These are phyloP conservation scores for Varanus salvator DNA, from an alignment of 2,113 vertebrate genomes.

Conservation along the genomic window DNA sequence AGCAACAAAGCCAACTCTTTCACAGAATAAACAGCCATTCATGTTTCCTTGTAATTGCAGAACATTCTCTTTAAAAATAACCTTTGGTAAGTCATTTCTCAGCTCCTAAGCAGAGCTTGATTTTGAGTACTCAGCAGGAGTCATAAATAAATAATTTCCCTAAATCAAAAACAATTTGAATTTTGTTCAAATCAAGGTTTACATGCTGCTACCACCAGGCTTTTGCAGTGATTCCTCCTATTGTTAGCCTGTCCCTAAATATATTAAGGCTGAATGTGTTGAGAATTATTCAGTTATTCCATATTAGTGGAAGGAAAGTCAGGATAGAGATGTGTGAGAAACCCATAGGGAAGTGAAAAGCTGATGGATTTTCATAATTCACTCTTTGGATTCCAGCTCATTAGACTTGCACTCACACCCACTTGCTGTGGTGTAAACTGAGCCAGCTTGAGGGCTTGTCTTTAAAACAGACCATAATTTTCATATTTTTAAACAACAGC, in stretches of 20 bases:
- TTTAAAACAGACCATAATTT: too few species aligned
- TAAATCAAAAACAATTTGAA: background rate
- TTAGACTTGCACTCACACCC: too few species aligned
- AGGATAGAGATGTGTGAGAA: too few species aligned
- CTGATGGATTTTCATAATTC: too few species aligned
- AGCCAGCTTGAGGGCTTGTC: too few species aligned
- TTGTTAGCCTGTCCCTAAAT: background rate
- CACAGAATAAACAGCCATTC: background rate
- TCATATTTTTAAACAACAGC: too few species aligned
- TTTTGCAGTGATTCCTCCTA: background rate
- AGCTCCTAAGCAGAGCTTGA: background rate
- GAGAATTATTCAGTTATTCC: background rate
- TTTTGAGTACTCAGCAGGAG: background rate
- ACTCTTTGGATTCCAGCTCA: too few species aligned
- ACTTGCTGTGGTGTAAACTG: too few species aligned
- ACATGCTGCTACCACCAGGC: background rate
- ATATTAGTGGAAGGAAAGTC: background rate
- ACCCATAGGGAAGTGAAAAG: too few species aligned
- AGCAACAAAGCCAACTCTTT: background rate
- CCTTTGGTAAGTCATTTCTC: background rate
- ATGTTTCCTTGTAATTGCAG: background rate
- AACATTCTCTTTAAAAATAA: background rate
- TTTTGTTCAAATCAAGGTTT: conserved; percentile 4
- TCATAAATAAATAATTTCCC: background rate
- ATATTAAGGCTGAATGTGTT: background rate